These are phyloP conservation scores for Bombus superbus DNA, from an alignment of 1,140 invertebrate species.

Conservation along the genomic window DNA sequence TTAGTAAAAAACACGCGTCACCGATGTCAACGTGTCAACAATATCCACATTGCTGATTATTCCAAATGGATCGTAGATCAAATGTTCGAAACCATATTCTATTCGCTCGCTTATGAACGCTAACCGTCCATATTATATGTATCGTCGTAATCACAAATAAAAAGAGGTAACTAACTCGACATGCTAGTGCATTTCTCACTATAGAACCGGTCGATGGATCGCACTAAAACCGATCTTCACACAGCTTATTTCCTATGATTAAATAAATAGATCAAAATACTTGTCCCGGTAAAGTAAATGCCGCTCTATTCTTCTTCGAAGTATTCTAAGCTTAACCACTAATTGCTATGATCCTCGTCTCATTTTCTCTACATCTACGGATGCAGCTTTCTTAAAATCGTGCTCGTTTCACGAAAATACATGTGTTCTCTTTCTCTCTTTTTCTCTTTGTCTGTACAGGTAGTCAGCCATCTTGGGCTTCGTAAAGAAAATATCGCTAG, in stretches of 20 bases:
- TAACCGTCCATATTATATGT: no score
- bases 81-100: no score
- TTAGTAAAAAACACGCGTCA: no score
- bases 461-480: no score
- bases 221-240: not conserved
- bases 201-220: not conserved
- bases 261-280: constrained; percentile 33
- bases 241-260: not conserved
- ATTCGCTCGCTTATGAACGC: no score
- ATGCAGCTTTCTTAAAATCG: not conserved
- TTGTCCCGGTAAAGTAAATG: constrained; percentile 36
- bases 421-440: not conserved
- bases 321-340: constrained; percentile 24
- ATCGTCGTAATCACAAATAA: no score
- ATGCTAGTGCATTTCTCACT: not conserved
- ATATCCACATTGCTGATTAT: no score
- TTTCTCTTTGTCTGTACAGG: not conserved
- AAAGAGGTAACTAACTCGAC: not conserved
- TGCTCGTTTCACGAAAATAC: constrained; percentile 24
- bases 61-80: no score
- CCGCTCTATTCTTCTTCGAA: constrained; percentile 3
- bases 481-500: constrained; percentile 24
- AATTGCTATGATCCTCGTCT: not conserved
- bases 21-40: no score
- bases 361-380: not conserved